These are phyloP conservation scores for Kuschelorhynchus macadamiae DNA, from an alignment of 2,888 invertebrate species.

Conservation along the genomic window DNA sequence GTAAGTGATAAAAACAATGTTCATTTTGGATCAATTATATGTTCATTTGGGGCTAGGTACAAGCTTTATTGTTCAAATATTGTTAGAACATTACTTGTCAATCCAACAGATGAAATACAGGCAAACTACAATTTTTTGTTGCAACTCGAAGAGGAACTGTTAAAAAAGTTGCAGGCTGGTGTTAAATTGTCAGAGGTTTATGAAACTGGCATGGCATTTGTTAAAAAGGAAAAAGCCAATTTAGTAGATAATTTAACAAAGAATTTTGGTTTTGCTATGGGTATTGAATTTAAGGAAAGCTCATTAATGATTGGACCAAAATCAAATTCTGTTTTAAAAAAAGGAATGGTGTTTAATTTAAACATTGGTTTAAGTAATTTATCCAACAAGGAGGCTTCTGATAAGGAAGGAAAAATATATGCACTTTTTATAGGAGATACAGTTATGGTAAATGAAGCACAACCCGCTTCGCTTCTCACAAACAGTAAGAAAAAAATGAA, in stretches of 20 bases:
- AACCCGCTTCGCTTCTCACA: conserved; percentile 89
- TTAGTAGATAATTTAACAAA: conserved; percentile 93
- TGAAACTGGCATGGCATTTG: conserved; percentile 83
- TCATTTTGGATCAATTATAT: conserved; percentile 97
- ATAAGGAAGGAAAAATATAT: conserved; percentile 91
- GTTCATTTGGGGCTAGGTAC: conserved; percentile 94
- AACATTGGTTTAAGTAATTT: conserved; percentile 93
- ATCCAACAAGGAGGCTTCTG: conserved; percentile 83
- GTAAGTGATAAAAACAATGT: conserved; percentile 93
- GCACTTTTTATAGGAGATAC: conserved; percentile 98
- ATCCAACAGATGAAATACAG: conserved; percentile 85
- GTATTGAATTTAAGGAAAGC: conserved; percentile 97
- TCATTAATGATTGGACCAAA: conserved; percentile 94
- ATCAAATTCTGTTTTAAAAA: conserved; percentile 82
- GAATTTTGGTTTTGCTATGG: conserved; percentile 97
- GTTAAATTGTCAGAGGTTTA: conserved; percentile 90
- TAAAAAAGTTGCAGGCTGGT: conserved; percentile 87
- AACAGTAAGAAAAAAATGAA: conserved; percentile 95
- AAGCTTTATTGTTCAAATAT: conserved; percentile 99
- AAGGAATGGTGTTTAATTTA: conserved; percentile 97
- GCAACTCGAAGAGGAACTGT: conserved; percentile 90
- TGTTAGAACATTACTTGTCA: conserved; percentile 95
- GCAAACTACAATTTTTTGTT: conserved; percentile 94
- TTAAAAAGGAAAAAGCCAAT: conserved; percentile 89
- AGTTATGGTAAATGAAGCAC: conserved; percentile 90